Conservation (phyloP, 2,888 invertebrate species). For the Himalopsyche japonica region DNA sequence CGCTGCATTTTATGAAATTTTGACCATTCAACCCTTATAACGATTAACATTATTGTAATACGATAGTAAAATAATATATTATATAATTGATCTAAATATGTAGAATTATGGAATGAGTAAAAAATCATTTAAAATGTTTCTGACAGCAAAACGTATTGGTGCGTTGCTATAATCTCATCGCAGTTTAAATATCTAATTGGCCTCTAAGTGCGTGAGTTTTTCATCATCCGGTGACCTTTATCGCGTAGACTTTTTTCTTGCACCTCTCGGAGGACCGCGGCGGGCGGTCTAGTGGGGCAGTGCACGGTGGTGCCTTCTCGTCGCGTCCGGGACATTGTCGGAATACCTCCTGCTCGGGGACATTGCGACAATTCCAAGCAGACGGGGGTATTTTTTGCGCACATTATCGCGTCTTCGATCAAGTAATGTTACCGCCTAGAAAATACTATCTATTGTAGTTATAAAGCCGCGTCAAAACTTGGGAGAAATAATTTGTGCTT, state of each 20-base stretch:
- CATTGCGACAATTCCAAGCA: not conserved
- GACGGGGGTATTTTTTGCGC: not conserved
- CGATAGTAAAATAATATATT: too few species aligned
- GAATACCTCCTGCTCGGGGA: not conserved
- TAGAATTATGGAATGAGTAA: too few species aligned
- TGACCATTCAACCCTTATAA: too few species aligned
- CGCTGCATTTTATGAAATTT: too few species aligned
- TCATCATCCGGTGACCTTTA: not conserved
- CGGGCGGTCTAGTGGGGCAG: not conserved
- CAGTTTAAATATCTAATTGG: not conserved
- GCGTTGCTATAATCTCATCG: not conserved
- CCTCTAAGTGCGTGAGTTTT: not conserved
- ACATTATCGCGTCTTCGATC: not conserved
- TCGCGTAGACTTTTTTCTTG: not conserved
- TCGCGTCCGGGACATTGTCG: not conserved
- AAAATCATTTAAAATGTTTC: too few species aligned
- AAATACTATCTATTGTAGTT: not conserved
- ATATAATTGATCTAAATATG: too few species aligned
- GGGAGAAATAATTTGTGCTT: not conserved
- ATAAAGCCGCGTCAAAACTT: not conserved
- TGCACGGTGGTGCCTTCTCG: not conserved
- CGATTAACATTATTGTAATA: too few species aligned
- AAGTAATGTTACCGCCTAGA: not conserved
- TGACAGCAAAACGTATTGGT: too few species aligned
- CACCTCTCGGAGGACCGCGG: not conserved